Conservation (phyloP, 2,888 invertebrate species). For the Plagodis dolabraria region DNA sequence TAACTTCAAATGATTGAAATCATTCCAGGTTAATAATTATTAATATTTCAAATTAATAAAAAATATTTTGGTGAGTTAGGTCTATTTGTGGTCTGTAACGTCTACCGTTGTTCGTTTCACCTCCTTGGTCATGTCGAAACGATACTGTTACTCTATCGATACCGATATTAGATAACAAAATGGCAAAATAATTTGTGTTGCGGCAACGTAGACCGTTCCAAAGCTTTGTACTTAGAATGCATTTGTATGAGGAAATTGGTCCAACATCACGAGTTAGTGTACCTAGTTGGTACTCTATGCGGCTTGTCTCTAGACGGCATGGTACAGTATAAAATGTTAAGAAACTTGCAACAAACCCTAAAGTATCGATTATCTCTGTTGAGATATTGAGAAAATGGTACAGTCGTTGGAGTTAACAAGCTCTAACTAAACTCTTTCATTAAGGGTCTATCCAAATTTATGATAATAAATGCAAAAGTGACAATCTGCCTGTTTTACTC, state of each 20-base stretch:
- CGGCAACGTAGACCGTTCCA: conserved; percentile 29
- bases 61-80: too few species aligned
- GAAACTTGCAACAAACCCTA: too few species aligned
- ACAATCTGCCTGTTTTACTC: too few species aligned
- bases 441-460: too few species aligned
- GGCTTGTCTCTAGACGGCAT: background rate
- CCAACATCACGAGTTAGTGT: conserved; percentile 18
- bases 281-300: background rate
- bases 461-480: too few species aligned
- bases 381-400: too few species aligned
- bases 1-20: too few species aligned
- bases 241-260: conserved; percentile 31
- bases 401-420: too few species aligned
- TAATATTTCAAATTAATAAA: too few species aligned
- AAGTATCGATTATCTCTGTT: too few species aligned
- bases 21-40: too few species aligned
- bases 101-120: conserved; percentile 11
- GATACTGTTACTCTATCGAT: conserved; percentile 41
- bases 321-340: background rate
- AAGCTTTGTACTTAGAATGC: conserved; percentile 27
- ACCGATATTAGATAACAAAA: conserved; percentile 49
- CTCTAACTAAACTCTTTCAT: too few species aligned
- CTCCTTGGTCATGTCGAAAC: conserved; percentile 40
- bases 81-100: background rate
- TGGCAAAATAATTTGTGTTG: conserved; percentile 43